Evolutionary conservation across 2,888 invertebrate species (phyloP).

Genomic region (Campopleginae sp.): DNA sequence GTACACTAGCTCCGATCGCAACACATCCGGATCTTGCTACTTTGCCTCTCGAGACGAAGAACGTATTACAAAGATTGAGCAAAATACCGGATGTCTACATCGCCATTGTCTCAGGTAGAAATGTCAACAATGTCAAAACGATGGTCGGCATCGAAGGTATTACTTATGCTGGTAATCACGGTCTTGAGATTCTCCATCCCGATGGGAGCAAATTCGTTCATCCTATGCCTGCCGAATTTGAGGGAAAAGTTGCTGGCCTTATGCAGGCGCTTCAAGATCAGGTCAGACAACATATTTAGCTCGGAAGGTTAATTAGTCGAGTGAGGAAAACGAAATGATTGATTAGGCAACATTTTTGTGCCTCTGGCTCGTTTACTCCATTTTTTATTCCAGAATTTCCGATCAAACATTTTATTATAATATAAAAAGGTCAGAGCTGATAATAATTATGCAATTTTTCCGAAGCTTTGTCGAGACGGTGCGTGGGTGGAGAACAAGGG

Average conservation of each 20-base stretch:
- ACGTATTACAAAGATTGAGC: slow-evolving; percentile 92
- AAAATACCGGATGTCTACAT: slow-evolving; percentile 95
- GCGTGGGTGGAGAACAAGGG: slow-evolving; percentile 98
- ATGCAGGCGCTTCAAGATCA: slow-evolving; percentile 93
- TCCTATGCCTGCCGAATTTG: slow-evolving; percentile 94
- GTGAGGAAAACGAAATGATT: neutral
- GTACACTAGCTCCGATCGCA: slow-evolving; percentile 94
- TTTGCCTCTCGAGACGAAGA: slow-evolving; percentile 93
- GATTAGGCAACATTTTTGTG: neutral
- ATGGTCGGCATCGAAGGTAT: slow-evolving; percentile 97
- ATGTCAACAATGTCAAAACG: slow-evolving; percentile 94
- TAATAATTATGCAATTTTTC: neutral
- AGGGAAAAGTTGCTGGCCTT: slow-evolving; percentile 91
- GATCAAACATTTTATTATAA: neutral
- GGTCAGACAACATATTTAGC: slow-evolving; percentile 82
- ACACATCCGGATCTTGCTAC: slow-evolving; percentile 96
- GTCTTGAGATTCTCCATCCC: slow-evolving; percentile 94
- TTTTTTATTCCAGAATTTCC: neutral
- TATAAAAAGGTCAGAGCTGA: neutral
- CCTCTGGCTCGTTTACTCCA: too few relatives aligned
- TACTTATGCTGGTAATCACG: slow-evolving; percentile 96
- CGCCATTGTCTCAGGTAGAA: slow-evolving; percentile 93
- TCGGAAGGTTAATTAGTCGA: too few relatives aligned
- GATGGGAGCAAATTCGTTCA: slow-evolving; percentile 96
- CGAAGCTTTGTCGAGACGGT: slow-evolving; percentile 92